Evolutionary conservation across 2,888 invertebrate species (phyloP), one percentile per base, ranked within the genome.

Genomic region (Zygogramma bicolorata): DNA sequence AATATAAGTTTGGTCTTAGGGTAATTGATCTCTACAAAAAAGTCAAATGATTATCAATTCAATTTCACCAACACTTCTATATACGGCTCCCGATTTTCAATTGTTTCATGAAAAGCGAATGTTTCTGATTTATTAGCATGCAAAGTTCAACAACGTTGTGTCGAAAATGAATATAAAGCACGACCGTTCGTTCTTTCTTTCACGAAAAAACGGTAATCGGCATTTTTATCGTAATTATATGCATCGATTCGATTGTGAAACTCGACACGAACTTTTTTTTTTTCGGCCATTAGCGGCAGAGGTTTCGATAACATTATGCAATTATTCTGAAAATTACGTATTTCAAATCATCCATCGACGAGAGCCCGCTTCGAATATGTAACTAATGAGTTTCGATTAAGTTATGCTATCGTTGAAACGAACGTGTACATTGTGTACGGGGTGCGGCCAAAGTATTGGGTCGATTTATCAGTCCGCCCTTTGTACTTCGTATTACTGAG

Each of bases 201-300:
- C 53, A 53, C 53, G 53, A 53, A 53, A 22, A 53, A 53, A 53
- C 53, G 53, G 22, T 53, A 53, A 53, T 22, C 27, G n/a, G 27
- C 53, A 53, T 27, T 53, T n/a, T 53, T 53, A 53, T 53, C 53
- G 53, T 53, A 53, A 53, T 53, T 53, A 53, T 53, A 53, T 53
- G 53, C 53, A 53, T 27, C 25, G n/a, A n/a, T 27, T 53, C 27
- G 27, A 53, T 53, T 53, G 25, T 25, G 25, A 53, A 53, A 27
- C 53, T 13, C 53, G 13, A 53, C 53, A 53, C 53, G 53, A 53
- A 53, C 53, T 10, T 53, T 53, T 53, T 53, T n/a, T n/a, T 53
- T 53, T 53, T 5, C 27, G 1, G 25, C 53, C 22, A 53, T 53
- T 53, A 53, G 53, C 53, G n/a, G 27, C 53, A 1, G 53, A 53